Percentiles rank a stretch among this genome's conserved stretches.
phyloP scores from a whole-genome alignment of 2,888 invertebrate species.

The Microctonus brassicae region DNA sequence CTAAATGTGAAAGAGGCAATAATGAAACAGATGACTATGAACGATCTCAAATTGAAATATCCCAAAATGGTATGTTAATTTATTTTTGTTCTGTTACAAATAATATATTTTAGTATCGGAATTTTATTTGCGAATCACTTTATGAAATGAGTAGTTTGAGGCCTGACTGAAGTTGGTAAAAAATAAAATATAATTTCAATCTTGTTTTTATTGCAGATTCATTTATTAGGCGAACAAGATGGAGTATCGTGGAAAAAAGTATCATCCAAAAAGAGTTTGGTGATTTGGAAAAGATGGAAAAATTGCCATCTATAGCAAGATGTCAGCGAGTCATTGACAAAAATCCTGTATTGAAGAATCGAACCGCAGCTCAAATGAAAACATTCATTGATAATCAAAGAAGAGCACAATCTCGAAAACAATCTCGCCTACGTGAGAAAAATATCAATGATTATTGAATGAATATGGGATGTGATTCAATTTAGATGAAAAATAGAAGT shows the following conservation, averaged over 20 bases:
- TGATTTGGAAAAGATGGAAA: neutral
- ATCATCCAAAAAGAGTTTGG: neutral
- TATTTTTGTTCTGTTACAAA: too few relatives aligned
- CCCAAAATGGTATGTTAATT: too few relatives aligned
- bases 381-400: neutral
- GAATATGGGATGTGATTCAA: too few relatives aligned
- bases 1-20: too few relatives aligned
- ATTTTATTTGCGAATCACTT: too few relatives aligned
- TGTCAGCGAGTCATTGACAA: too few relatives aligned
- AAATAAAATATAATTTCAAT: neutral
- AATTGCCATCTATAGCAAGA: neutral
- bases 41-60: too few relatives aligned
- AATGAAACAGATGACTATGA: too few relatives aligned
- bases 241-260: neutral
- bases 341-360: neutral
- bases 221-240: neutral
- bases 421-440: neutral
- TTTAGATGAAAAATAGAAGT: too few relatives aligned
- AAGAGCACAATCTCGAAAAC: neutral
- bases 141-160: neutral
- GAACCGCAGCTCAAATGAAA: neutral
- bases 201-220: neutral
- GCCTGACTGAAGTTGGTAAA: too few relatives aligned
- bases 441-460: too few relatives aligned
- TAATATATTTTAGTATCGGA: too few relatives aligned